Evolutionary conservation across 1,140 invertebrate species (phyloP), one percentile per base, ranked within the genome.

Genomic region (Hylaeus volcanicus): DNA sequence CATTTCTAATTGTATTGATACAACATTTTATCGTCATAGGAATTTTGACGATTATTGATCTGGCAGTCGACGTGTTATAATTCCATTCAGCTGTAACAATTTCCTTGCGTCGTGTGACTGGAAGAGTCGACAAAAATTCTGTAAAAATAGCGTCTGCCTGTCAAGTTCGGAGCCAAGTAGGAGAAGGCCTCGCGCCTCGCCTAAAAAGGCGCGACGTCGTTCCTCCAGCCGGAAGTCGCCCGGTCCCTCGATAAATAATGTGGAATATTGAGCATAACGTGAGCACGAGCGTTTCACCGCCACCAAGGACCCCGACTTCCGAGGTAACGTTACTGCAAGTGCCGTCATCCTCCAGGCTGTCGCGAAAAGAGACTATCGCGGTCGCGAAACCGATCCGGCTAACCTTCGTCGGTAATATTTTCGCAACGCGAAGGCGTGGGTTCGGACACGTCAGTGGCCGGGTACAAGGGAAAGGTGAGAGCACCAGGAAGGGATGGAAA

Each of bases 361-460:
- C 58, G 72, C 60, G 72, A 64, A 43, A 43, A 39, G 39, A 43
- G 39, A 15, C 61, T 43, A 63, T 41, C 61, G 61, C 61, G 61
- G 61, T 61, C 83, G 82, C 68, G 61, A 85, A 81, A 84, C 74
- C 65, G 83, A 85, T 63, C 78, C 60, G 63, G 69, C 45, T 75
- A 85, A 66, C 73, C 78, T 81, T 81, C 84, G 74, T 61, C 69
- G 63, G 69, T 9, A 48, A 74, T 83, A 75, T 85, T 86, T 77
- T 86, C 83, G 83, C 58, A 60, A 71, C 11, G 58, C 43, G 8
- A 43, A 64, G 37, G 78, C 73, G 83, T 85, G 83, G 83, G 83
- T 66, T 39, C 39, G 51, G 56, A 37, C n/a, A 48, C 64, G n/a
- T 69, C 64, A 65, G 51, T n/a, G 69, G 6, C 48, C 71, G 45